Percentiles rank a stretch among this genome's conserved stretches.
phyloP scores from a whole-genome alignment of 2,888 invertebrate genomes.

The Seira musarum region DNA sequence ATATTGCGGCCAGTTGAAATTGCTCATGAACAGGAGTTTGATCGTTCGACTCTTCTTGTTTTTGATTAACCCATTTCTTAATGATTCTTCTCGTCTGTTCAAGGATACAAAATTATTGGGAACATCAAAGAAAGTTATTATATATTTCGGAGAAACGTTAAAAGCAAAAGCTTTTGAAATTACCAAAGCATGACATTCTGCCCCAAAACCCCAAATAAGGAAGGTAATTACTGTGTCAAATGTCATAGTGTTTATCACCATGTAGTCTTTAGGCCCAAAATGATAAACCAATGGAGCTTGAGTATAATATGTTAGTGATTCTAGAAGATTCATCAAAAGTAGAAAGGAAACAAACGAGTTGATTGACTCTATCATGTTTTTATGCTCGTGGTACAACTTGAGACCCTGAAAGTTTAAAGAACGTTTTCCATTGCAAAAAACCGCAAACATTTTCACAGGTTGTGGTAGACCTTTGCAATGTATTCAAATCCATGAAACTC shows the following conservation, averaged over 20 bases:
- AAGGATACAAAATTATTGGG: too few species aligned
- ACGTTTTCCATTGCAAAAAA: too few species aligned
- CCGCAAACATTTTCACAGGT: background rate
- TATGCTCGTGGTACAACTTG: conserved; percentile 26
- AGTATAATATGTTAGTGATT: conserved; percentile 36
- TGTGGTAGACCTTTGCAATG: background rate
- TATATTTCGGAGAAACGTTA: too few species aligned
- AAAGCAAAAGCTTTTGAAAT: too few species aligned
- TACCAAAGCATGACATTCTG: conserved; percentile 30
- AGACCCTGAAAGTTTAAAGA: conserved; percentile 21
- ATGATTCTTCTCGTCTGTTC: conserved; percentile 32
- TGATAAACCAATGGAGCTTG: conserved; percentile 26
- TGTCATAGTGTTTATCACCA: conserved; percentile 18
- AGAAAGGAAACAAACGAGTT: conserved; percentile 12
- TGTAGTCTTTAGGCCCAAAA: conserved; percentile 1
- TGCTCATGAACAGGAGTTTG: conserved; percentile 1
- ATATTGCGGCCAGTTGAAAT: conserved; percentile 25
- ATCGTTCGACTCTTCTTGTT: conserved; percentile 24
- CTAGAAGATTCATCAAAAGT: conserved; percentile 23
- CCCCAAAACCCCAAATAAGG: conserved; percentile 39
- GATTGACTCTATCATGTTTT: background rate
- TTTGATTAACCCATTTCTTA: conserved; percentile 25
- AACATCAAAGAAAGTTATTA: too few species aligned
- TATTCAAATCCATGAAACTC: background rate
- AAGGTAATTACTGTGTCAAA: conserved; percentile 19